Conservation (phyloP, 2,113 vertebrate genomes). For the Paracanthobrama guichenoti region DNA sequence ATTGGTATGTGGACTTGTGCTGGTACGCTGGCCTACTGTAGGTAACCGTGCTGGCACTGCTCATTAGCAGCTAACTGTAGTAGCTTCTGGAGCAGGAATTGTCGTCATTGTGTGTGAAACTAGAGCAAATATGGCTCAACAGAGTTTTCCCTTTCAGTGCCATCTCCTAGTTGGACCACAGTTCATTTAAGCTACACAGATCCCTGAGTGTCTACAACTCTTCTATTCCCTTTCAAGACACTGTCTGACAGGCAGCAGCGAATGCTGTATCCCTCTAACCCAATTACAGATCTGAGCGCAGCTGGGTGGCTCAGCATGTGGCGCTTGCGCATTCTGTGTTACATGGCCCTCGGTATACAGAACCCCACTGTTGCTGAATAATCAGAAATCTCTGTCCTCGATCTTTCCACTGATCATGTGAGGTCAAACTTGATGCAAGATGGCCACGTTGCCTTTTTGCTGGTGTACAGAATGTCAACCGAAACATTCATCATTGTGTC, state of each 20-base stretch:
- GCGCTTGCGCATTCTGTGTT: not conserved
- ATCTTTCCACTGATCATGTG: conserved; percentile 29
- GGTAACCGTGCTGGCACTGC: not conserved
- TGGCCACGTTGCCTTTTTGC: conserved; percentile 36
- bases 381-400: conserved; percentile 41
- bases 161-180: conserved; percentile 11
- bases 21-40: not conserved
- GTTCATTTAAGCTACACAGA: conserved; percentile 33
- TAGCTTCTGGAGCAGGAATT: not conserved
- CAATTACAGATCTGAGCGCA: conserved; percentile 46
- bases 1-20: not conserved
- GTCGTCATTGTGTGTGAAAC: conserved; percentile 28
- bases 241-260: conserved; percentile 33
- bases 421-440: conserved; percentile 39
- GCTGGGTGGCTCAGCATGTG: conserved; percentile 36
- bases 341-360: conserved; percentile 27
- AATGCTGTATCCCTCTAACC: conserved; percentile 26
- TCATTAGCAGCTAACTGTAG: conserved; percentile 28
- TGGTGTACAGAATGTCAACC: not conserved
- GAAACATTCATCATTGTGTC: not conserved
- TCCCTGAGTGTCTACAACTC: conserved; percentile 33
- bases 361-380: conserved; percentile 43
- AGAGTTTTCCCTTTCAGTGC: not conserved
- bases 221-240: conserved; percentile 49
- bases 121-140: conserved; percentile 27